Evolutionary conservation across 2,888 invertebrate genomes (phyloP).

Genomic region (Cantharis rufa): DNA sequence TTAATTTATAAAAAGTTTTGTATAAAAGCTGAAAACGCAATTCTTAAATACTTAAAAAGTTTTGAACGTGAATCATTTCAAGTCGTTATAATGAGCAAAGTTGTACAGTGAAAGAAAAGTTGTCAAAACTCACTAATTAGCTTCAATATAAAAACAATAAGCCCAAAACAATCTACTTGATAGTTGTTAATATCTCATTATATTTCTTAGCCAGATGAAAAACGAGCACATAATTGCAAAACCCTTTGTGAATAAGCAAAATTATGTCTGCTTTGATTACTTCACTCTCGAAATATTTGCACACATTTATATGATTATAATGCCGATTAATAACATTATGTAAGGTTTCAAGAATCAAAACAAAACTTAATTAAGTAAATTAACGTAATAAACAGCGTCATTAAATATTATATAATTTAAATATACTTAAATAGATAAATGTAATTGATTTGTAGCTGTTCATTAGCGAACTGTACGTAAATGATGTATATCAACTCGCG

Average conservation of each 20-base stretch:
- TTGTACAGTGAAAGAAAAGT: background rate
- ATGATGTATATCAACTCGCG: background rate
- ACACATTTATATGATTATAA: background rate
- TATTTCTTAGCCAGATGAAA: background rate
- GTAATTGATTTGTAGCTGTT: background rate
- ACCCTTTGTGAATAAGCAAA: background rate
- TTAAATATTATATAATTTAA: background rate
- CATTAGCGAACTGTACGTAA: background rate
- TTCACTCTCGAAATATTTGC: background rate
- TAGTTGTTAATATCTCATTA: background rate
- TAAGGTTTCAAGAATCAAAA: background rate
- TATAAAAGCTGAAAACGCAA: background rate
- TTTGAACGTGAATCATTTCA: background rate
- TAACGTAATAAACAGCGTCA: background rate
- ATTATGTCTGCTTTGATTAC: background rate
- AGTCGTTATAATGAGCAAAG: background rate
- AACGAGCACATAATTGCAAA: background rate
- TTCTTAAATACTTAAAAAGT: background rate
- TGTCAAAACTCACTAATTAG: background rate
- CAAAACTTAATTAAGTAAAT: background rate
- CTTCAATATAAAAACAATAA: background rate
- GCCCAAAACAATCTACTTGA: background rate
- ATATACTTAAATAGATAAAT: background rate
- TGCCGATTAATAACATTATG: background rate
- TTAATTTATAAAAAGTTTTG: no score